A percentile compares a stretch with the other conserved stretches of the same genome.
These are phyloP conservation scores for Gastrophysa polygoni DNA, from an alignment of 2,888 invertebrate species.

Conservation along the genomic window DNA sequence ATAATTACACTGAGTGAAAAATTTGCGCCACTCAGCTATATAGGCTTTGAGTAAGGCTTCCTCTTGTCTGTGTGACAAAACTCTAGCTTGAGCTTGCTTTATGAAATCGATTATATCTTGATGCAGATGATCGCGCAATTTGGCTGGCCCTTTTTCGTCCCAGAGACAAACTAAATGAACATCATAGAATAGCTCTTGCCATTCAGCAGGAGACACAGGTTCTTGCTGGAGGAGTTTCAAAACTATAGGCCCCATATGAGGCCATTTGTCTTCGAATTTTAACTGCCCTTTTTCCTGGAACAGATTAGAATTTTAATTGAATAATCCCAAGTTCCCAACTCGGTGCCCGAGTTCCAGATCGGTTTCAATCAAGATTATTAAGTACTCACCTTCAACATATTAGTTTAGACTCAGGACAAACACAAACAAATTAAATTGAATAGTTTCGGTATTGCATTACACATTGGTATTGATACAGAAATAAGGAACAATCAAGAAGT, in stretches of 20 bases:
- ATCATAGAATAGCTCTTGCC: constrained; percentile 97
- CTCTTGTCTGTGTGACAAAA: constrained; percentile 90
- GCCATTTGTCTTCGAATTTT: constrained; percentile 97
- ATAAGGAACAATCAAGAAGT: too few relatives aligned
- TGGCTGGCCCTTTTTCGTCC: constrained; percentile 94
- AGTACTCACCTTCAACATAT: too few relatives aligned
- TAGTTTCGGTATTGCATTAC: too few relatives aligned
- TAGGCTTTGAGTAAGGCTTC: constrained; percentile 95
- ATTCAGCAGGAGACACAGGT: constrained; percentile 90
- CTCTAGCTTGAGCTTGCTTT: constrained; percentile 87
- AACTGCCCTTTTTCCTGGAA: constrained; percentile 78
- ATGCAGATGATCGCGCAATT: constrained; percentile 86
- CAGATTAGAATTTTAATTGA: too few relatives aligned
- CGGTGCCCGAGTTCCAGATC: too few relatives aligned
- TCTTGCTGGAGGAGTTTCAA: constrained; percentile 93
- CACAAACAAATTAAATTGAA: too few relatives aligned
- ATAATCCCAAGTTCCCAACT: too few relatives aligned
- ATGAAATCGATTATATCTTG: constrained; percentile 95
- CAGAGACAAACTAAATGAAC: constrained; percentile 96
- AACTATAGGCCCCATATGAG: constrained; percentile 91
- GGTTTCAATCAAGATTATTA: too few relatives aligned
- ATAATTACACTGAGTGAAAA: constrained; percentile 97
- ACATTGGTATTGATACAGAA: too few relatives aligned
- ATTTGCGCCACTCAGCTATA: constrained; percentile 97
- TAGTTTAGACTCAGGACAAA: too few relatives aligned